Base-by-base conservation (phyloP, 2,113 vertebrate genomes). In the Cheirogaleus medius region DNA sequence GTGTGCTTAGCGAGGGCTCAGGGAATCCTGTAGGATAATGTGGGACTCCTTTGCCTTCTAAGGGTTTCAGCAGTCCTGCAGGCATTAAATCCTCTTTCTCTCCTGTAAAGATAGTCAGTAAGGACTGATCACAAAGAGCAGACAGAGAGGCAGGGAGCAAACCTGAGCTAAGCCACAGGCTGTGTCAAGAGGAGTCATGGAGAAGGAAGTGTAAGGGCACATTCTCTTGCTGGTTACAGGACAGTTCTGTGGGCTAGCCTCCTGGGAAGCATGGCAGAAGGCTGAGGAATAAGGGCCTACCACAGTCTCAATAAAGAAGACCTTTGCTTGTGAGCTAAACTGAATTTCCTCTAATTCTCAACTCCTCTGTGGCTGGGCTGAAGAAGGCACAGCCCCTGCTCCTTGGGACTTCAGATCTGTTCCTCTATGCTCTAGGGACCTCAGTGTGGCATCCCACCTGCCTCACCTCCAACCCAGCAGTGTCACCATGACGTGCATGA, bases 401-500 rank as follows among this genome's bases (percentile, higher is more conserved):
- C 37, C 81, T 4, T 1, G 29, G 44, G 14, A 8, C 0, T 1
- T 29, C 0, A 5, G 64, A 60, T 9, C 12, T 1, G 29, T 18
- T 11, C 44, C 39, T 34, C 39, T 5, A 2, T 3, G 37, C 18
- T 49, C 56, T 1, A 37, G 71, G 14, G 39, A 44, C 29, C 17
- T 64, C 42, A 29, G 37, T 1, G 1, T 7, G 20, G 76, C 0
- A 0, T 15, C 18, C 29, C 27, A 1, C 13, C 47, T 34, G 58
- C 20, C 96, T 71, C 27, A 29, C 8, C 42, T 37, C 47, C 42
- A 1, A 9, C 23, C 66, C 49, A 25, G 73, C 6, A 20, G 74
- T 25, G 49, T 66, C 71, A 1, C 64, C 13, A 12, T 18, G 42
- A 32, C 0, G 8, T 2, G 29, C n/a, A n/a, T 0, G 21, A 49